Evolutionary conservation across 2,797 vertebrate genomes (phyloP).

Genomic region (Onychomys leucogaster): DNA sequence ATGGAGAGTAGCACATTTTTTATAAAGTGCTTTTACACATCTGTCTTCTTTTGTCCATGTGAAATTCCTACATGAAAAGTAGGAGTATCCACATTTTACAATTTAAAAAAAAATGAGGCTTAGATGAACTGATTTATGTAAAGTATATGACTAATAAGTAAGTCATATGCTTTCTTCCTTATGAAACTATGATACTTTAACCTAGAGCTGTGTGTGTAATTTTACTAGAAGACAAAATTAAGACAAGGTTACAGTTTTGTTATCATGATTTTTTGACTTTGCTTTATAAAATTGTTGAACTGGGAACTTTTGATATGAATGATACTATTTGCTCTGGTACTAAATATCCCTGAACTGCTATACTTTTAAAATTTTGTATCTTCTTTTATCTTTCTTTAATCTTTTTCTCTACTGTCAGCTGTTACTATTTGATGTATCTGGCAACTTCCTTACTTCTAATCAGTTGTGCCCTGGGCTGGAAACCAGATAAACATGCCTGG

Average conservation of each 20-base stretch:
- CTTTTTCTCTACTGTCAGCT: conserved; percentile 66
- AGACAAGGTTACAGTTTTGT: conserved; percentile 36
- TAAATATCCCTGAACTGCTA: conserved; percentile 54
- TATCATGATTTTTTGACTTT: conserved; percentile 19
- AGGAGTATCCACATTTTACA: conserved; percentile 39
- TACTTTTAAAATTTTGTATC: conserved; percentile 67
- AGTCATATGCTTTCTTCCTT: not conserved
- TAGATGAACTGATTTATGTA: conserved; percentile 25
- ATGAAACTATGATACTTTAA: not conserved
- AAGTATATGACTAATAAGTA: conserved; percentile 2
- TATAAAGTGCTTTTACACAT: conserved; percentile 43
- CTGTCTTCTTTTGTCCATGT: conserved; percentile 50
- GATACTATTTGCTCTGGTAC: conserved; percentile 41
- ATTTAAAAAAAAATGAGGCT: not conserved
- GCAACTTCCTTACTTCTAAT: conserved; percentile 54
- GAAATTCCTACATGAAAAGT: not conserved
- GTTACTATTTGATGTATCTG: conserved; percentile 72
- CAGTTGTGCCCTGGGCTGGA: conserved; percentile 59
- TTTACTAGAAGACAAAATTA: conserved; percentile 40
- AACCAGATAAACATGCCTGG: conserved; percentile 67
- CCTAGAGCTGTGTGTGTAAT: conserved; percentile 19
- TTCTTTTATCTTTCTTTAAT: conserved; percentile 72
- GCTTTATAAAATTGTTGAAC: conserved; percentile 50
- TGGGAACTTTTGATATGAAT: conserved; percentile 32
- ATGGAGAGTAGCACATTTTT: not conserved